These are phyloP conservation scores for Xyrichtys novacula DNA, from an alignment of 2,797 vertebrate species.

Conservation along the genomic window DNA sequence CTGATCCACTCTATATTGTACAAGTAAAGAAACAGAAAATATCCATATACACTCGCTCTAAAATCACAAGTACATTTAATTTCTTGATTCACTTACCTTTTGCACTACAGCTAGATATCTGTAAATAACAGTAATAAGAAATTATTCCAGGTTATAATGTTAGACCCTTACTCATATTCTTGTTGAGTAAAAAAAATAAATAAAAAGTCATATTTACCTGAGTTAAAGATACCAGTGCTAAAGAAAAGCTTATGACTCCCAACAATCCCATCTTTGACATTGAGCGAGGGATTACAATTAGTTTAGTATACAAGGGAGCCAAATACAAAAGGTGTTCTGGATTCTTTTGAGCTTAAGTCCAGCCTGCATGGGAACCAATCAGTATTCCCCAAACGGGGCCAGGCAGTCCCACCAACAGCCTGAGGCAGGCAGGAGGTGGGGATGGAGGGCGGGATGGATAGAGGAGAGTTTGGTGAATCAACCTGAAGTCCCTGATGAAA, in stretches of 20 bases:
- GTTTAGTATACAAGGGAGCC: conserved; percentile 76
- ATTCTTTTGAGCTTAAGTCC: conserved; percentile 80
- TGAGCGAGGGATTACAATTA: conserved; percentile 76
- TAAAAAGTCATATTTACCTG: conserved; percentile 76
- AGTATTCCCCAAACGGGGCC: conserved; percentile 64
- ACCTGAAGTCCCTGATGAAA: conserved; percentile 31
- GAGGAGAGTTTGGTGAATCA: conserved; percentile 33
- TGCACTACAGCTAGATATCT: conserved; percentile 74
- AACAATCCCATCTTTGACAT: conserved; percentile 83
- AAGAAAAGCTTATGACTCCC: conserved; percentile 78
- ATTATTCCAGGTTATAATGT: conserved; percentile 3
- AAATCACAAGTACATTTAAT: neutral
- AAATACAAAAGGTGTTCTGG: conserved; percentile 79
- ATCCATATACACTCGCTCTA: neutral
- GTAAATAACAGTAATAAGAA: conserved; percentile 56
- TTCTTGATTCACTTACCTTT: conserved; percentile 71
- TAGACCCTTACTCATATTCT: neutral
- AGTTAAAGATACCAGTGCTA: conserved; percentile 75
- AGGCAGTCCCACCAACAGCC: conserved; percentile 72
- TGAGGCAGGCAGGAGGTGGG: conserved; percentile 57
- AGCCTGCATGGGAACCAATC: conserved; percentile 81
- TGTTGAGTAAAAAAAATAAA: conserved; percentile 1
- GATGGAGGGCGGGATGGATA: conserved; percentile 31
- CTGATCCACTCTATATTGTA: too few relatives aligned
- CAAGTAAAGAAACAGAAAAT: neutral